Evolutionary conservation across 2,797 vertebrate genomes (phyloP), one percentile per base, ranked within the genome.

Genomic region (Momotus momota): DNA sequence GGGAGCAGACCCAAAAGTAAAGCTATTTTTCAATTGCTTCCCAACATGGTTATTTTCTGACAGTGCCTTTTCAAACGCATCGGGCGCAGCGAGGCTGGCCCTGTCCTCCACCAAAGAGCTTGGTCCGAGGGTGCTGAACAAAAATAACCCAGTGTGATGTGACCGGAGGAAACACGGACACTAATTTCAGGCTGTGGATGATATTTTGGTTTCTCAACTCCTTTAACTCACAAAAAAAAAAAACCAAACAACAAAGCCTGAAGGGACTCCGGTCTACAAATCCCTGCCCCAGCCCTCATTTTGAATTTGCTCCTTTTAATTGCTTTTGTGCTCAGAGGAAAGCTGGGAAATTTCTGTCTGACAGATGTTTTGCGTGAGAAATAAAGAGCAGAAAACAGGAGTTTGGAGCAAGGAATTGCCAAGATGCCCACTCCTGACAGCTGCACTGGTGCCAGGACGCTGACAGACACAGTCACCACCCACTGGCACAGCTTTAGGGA

Each of bases 301-400:
- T 71, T 74, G 81, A 85, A 77, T 82, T 90, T 93, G 71, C 70
- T 94, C 78, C 71, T 96, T 95, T 87, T 92, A 87, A 96, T 93
- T 96, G 94, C 84, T 65, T 96, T 82, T 96, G 91, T 61, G 71
- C 49, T 2, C 40, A 74, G 74, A 87, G 79, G 78, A 92, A 93
- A 52, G 60, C 31, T 12, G 52, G 87, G 75, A 92, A 93, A 88
- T 82, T 85, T 77, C 75, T 3, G 2, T 52, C 64, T 1, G 3
- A 80, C 0, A 1, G 80, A 51, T 71, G 58, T 13, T 91, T 79
- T 89, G 60, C 87, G n/a, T 70, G 14, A 29, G 46, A 94, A 89
- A 89, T 66, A 81, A 88, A 60, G 41, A 65, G 58, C 7, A 69
- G 65, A 87, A 92, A 94, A n/a, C 5, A 45, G 72, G 66, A 92